Evolutionary conservation across 2,797 vertebrate genomes (phyloP), one percentile per base, ranked within the genome.

Genomic region (Hyperoplus immaculatus): DNA sequence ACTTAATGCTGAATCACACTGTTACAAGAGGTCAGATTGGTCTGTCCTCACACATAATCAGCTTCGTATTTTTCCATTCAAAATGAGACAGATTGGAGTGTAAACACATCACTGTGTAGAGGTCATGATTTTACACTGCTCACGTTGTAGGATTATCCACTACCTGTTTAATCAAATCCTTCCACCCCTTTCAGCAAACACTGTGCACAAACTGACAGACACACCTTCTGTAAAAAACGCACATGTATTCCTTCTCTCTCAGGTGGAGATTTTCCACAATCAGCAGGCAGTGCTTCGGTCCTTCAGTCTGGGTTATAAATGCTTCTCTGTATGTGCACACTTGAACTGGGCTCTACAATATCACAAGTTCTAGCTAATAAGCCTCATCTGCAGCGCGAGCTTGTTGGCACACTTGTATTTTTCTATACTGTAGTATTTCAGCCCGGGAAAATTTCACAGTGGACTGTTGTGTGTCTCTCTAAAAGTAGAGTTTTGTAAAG

Each of bases 121-220:
- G 11, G n/a, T 50, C 47, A 47, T 69, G 78, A 63, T 61, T 76
- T 72, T 36, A 79, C 66, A 41, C 36, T 66, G 70, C 58, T 73
- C 56, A 61, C 69, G 53, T 7, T 8, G 36, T 59, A 69, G 46
- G 42, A 64, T 72, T 59, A 51, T 77, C 55, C 57, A 57, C 67
- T 62, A 65, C 69, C 66, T 84, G 61, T 75, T 89, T 47, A 73
- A 87, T 78, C 38, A 59, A 88, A 86, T 0, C 11, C 70, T 75
- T 80, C 84, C 76, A 85, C 88, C 77, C 86, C 66, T 53, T 29
- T 86, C 75, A 71, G 81, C 69, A 90, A 85, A 86, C 56, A 83
- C 42, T 14, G 3, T 7, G 53, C 59, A 67, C 55, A 54, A 29
- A 29, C 56, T 46, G 14, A 58, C 77, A 77, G 78, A 81, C 65